Percentiles rank a stretch among this genome's conserved stretches.
Evolutionary conservation across 2,113 vertebrate species (phyloP).

Genomic region (Phycodurus eques): DNA sequence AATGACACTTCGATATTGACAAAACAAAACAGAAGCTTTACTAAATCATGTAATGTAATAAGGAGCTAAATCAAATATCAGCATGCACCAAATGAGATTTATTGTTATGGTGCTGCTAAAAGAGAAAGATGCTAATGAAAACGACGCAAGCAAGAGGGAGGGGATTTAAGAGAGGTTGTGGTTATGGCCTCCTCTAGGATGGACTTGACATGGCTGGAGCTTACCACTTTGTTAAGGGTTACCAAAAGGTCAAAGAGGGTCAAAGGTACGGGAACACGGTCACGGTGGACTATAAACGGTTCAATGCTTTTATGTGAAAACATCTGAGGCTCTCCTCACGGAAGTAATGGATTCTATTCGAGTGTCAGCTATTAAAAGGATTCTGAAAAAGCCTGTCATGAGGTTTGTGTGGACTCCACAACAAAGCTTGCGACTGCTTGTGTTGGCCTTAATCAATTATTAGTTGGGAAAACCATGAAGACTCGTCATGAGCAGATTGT

Average conservation of each 20-base stretch:
- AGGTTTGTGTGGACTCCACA: not conserved
- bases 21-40: slow-evolving; percentile 61
- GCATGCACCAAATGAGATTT: slow-evolving; percentile 66
- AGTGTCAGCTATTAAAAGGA: slow-evolving; percentile 11
- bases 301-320: slow-evolving; percentile 63
- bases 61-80: slow-evolving; percentile 69
- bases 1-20: slow-evolving; percentile 46
- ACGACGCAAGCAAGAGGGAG: slow-evolving; percentile 41
- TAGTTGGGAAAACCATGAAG: not conserved
- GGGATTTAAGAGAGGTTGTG: slow-evolving; percentile 20
- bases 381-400: slow-evolving; percentile 17
- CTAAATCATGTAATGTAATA: slow-evolving; percentile 66
- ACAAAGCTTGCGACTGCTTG: not conserved
- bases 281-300: slow-evolving; percentile 55
- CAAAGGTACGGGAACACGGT: slow-evolving; percentile 64
- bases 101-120: slow-evolving; percentile 58
- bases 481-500: not conserved
- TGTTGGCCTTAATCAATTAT: slow-evolving; percentile 4
- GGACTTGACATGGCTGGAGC: slow-evolving; percentile 29
- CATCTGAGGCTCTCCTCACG: slow-evolving; percentile 36
- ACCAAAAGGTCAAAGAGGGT: slow-evolving; percentile 45
- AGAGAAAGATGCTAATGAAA: slow-evolving; percentile 63
- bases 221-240: slow-evolving; percentile 49
- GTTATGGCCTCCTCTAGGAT: slow-evolving; percentile 29
- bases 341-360: slow-evolving; percentile 31